Evolutionary conservation across 1,140 invertebrate genomes (phyloP).

Genomic region (Odontomachus brunneus): DNA sequence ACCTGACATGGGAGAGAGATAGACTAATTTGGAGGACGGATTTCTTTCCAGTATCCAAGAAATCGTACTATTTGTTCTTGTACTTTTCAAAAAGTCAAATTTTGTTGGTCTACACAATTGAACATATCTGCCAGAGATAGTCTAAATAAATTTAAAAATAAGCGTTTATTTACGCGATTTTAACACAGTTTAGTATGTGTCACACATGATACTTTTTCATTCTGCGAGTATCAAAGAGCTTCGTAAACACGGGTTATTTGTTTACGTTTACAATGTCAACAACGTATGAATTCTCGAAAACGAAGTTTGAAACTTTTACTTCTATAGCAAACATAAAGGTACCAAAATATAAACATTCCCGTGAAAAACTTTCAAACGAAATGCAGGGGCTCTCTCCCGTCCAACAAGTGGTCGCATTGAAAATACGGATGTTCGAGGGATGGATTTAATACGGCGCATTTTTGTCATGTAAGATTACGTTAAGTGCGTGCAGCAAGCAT

Average conservation of each 20-base stretch:
- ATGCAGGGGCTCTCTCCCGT: slow-evolving; percentile 34
- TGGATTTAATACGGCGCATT: slow-evolving; percentile 16
- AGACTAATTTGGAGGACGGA: no score
- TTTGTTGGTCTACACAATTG: no score
- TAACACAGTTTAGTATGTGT: no score
- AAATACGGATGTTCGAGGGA: slow-evolving; percentile 3
- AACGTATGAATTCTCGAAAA: not conserved
- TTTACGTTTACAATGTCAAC: not conserved
- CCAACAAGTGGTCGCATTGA: slow-evolving; percentile 64
- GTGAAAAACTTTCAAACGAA: slow-evolving; percentile 19
- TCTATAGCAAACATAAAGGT: not conserved
- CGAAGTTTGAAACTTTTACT: not conserved
- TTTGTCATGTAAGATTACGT: slow-evolving; percentile 17
- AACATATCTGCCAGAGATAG: no score
- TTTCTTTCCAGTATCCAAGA: no score
- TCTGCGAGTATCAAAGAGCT: not conserved
- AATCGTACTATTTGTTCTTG: no score
- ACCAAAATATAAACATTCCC: not conserved
- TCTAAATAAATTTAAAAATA: no score
- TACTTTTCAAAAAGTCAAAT: no score
- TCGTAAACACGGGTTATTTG: not conserved
- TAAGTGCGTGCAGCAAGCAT: slow-evolving; percentile 13
- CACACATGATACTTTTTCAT: not conserved
- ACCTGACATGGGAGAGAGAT: no score
- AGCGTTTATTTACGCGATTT: not conserved